A percentile compares a stretch with the other conserved stretches of the same genome.
Evolutionary conservation across 2,888 invertebrate species (phyloP).

Genomic region (Trichacis sp.): DNA sequence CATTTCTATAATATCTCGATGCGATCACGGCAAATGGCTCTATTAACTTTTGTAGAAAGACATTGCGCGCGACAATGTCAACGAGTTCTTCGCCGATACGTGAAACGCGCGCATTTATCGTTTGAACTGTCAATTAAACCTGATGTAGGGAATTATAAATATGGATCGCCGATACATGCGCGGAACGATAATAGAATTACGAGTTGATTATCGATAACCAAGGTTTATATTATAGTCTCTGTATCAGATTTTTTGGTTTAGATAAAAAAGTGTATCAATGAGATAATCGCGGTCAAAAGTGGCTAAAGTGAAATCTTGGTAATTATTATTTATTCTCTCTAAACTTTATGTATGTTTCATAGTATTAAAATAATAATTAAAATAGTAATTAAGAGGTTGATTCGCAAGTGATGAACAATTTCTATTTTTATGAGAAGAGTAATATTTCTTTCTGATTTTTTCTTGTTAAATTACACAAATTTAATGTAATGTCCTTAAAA

Average conservation of each 20-base stretch:
- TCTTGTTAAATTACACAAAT: no score
- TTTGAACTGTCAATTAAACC: slow-evolving; percentile 24
- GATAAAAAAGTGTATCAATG: no score
- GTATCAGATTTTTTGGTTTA: neutral
- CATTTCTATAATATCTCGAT: slow-evolving; percentile 37
- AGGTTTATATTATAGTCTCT: neutral
- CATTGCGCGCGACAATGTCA: slow-evolving; percentile 34
- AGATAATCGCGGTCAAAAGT: no score
- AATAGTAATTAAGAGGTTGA: no score
- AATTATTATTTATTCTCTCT: no score
- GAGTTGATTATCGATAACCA: slow-evolving; percentile 6
- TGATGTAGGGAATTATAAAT: slow-evolving; percentile 11
- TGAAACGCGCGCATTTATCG: slow-evolving; percentile 17
- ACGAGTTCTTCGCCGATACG: slow-evolving; percentile 30
- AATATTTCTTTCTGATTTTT: neutral
- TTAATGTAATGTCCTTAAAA: no score
- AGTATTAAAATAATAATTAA: no score
- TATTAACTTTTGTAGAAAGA: slow-evolving; percentile 37
- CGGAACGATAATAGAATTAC: slow-evolving; percentile 16
- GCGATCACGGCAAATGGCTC: slow-evolving; percentile 46
- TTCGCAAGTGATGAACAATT: neutral
- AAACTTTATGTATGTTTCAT: no score
- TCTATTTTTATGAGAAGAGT: neutral
- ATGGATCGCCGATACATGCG: slow-evolving; percentile 9
- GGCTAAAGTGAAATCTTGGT: no score